These are phyloP conservation scores for Apotomis betuletana DNA, from an alignment of 2,888 invertebrate genomes.

Conservation along the genomic window DNA sequence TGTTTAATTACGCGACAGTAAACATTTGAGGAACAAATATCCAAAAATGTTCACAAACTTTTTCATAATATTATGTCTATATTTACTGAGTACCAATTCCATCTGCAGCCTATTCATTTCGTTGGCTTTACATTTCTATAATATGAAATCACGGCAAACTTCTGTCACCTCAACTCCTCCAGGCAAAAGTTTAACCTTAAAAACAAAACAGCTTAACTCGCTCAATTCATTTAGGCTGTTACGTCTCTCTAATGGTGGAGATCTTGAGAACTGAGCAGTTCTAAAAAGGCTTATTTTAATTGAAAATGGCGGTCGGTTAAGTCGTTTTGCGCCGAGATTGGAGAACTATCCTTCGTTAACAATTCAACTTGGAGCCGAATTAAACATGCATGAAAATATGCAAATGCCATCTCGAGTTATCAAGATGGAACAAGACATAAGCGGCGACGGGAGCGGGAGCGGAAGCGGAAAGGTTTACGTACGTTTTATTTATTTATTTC, in stretches of 20 bases:
- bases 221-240: neutral
- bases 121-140: conserved; percentile 17
- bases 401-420: conserved; percentile 43
- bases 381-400: conserved; percentile 51
- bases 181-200: neutral
- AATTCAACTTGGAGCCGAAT: conserved; percentile 41
- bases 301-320: neutral
- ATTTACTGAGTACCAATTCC: neutral
- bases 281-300: neutral
- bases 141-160: conserved; percentile 20
- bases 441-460: conserved; percentile 45
- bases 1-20: too few species aligned
- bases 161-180: conserved; percentile 18
- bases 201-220: neutral
- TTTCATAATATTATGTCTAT: neutral
- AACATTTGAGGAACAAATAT: too few species aligned
- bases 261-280: neutral
- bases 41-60: neutral
- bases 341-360: conserved; percentile 13
- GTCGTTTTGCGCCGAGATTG: neutral
- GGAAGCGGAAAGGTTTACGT: conserved; percentile 2
- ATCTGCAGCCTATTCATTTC: conserved; percentile 5
- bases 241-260: neutral
- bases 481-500: too few species aligned
- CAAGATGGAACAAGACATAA: conserved; percentile 13